Evolutionary conservation across 2,888 invertebrate species (phyloP).

Genomic region (Chrysolina haemoptera): DNA sequence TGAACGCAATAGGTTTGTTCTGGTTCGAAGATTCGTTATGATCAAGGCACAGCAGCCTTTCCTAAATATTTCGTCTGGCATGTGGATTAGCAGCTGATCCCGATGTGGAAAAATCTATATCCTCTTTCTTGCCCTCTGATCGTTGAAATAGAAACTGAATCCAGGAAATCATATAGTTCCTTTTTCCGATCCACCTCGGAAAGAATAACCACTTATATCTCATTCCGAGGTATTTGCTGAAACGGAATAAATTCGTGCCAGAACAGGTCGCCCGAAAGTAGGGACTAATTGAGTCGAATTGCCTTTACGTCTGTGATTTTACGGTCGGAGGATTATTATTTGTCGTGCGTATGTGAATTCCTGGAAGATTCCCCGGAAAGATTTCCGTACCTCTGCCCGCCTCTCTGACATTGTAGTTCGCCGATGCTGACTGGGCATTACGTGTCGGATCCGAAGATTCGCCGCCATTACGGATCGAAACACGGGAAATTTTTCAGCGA

Average conservation of each 20-base stretch:
- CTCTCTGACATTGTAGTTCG: constrained; percentile 5
- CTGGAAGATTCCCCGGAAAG: constrained; percentile 20
- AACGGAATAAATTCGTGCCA: constrained; percentile 15
- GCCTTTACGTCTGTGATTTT: constrained; percentile 19
- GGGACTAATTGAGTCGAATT: constrained; percentile 14
- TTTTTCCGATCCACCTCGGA: neutral
- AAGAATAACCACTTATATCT: neutral
- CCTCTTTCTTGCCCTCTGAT: neutral
- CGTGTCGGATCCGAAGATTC: constrained; percentile 14
- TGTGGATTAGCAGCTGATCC: no score
- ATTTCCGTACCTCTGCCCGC: constrained; percentile 14
- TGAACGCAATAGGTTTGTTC: no score
- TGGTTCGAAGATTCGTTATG: no score
- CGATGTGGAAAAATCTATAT: no score
- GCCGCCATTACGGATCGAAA: constrained; percentile 7
- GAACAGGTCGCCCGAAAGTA: constrained; percentile 18
- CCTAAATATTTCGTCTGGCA: no score
- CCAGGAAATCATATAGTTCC: neutral
- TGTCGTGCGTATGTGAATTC: constrained; percentile 22
- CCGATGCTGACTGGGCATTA: constrained; percentile 21
- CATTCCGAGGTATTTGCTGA: neutral
- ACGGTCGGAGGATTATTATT: constrained; percentile 19
- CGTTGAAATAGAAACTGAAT: neutral
- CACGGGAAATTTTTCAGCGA: constrained; percentile 6
- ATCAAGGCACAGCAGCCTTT: no score